phyloP scores from a whole-genome alignment of 2,113 vertebrate species.

The Dunckerocampus dactyliophorus region DNA sequence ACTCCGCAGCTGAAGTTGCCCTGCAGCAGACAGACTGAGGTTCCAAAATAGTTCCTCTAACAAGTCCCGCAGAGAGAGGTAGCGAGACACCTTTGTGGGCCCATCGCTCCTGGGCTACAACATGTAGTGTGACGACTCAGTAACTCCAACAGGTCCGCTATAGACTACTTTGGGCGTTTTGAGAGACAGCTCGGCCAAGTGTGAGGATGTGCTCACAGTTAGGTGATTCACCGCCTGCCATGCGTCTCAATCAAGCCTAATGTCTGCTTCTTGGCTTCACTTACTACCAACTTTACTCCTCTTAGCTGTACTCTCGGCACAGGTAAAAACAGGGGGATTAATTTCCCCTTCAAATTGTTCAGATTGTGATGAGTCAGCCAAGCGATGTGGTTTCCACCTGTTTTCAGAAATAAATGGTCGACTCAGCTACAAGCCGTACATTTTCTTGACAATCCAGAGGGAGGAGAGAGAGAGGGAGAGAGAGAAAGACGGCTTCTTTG shows the following conservation, averaged over 20 bases:
- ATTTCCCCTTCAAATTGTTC: conserved; percentile 62
- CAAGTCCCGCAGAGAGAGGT: conserved; percentile 64
- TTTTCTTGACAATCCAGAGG: conserved; percentile 58
- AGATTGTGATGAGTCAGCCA: conserved; percentile 73
- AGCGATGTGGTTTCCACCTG: conserved; percentile 49
- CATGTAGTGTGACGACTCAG: conserved; percentile 70
- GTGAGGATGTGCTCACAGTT: conserved; percentile 66
- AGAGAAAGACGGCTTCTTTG: conserved; percentile 55
- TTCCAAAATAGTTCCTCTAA: conserved; percentile 66
- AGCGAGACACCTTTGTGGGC: conserved; percentile 60
- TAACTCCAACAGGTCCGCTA: conserved; percentile 69
- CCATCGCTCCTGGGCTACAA: conserved; percentile 62
- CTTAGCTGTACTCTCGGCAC: conserved; percentile 14
- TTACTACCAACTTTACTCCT: conserved; percentile 27
- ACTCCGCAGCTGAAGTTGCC: conserved; percentile 27
- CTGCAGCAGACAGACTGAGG: conserved; percentile 27
- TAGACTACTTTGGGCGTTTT: conserved; percentile 68
- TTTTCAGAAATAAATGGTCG: conserved; percentile 52
- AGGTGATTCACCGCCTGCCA: conserved; percentile 56
- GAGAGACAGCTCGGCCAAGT: conserved; percentile 70
- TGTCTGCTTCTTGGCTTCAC: conserved; percentile 36
- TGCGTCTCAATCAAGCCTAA: conserved; percentile 71
- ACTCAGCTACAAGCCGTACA: conserved; percentile 60
- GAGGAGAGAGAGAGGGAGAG: conserved; percentile 28
- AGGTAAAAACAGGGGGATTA: conserved; percentile 29